Base-by-base conservation (phyloP, 1,140 invertebrate species). In the Brachionus rubens region DNA sequence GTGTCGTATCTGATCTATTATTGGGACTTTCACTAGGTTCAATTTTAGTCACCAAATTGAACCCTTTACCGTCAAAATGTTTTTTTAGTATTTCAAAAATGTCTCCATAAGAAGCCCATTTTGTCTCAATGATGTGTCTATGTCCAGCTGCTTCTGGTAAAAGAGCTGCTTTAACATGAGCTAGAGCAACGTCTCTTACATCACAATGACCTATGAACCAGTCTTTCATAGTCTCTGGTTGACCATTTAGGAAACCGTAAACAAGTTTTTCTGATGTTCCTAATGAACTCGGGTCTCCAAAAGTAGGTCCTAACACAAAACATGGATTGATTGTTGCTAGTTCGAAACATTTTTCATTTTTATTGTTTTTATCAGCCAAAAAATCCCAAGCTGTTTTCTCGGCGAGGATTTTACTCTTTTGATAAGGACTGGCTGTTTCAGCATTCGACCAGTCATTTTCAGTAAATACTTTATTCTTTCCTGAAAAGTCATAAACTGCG, bases 351-450 rank as follows among this genome's bases (percentile, higher is more conserved):
- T 68, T 48, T 48, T 46, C 19, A 40, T 40, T 40, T 62, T 68
- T 78, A 85, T 83, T 84, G 78, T 84, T 82, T 24, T 85, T 77
- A 76, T 84, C 81, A 75, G 85, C 83, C 0, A 87, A 80, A 79
- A 86, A 88, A 67, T 88, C 85, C 87, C 88, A 88, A 0, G 88
- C 88, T 54, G 86, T 85, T 79, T 83, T 86, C 80, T 88, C 87
- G 5, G 87, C 88, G 41, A 87, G 76, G n/a, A 85, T 86, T 80
- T 88, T 88, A 54, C 85, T 86, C 78, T 85, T 85, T 14, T 81
- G 79, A 78, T 88, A 88, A 3, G 81, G 62, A 16, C 9, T 76
- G 68, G 80, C 79, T 36, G 75, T 79, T 24, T 85, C 81, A 5
- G 79, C 79, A 16, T 81, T 65, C 75, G 86, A 82, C 88, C 88